Percentiles rank a stretch among this genome's conserved stretches.
Conservation (phyloP, 1,140 invertebrate species). For the Trichogramma pretiosum region DNA sequence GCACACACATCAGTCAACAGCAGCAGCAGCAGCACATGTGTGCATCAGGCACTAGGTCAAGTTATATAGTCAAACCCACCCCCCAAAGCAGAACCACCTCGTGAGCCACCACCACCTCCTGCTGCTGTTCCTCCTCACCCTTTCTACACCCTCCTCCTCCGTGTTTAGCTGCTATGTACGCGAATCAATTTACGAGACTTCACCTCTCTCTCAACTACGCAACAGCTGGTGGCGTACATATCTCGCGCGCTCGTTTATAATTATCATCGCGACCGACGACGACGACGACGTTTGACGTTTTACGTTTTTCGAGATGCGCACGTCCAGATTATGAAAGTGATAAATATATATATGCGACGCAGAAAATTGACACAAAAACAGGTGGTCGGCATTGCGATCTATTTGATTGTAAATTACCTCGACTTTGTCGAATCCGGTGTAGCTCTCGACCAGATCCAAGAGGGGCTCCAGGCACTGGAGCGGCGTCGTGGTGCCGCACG, state of each 20-base stretch:
- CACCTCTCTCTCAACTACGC: constrained; percentile 9
- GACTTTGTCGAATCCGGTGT: constrained; percentile 74
- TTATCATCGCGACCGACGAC: too few species aligned
- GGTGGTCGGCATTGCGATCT: too few species aligned
- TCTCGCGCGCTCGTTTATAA: too few species aligned
- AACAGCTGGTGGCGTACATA: too few species aligned
- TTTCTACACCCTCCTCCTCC: not conserved
- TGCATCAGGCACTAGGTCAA: constrained; percentile 46
- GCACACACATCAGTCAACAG: too few species aligned
- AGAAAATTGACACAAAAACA: too few species aligned
- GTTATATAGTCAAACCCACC: constrained; percentile 43
- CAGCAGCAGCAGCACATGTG: constrained; percentile 33
- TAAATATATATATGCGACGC: too few species aligned
- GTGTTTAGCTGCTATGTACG: constrained; percentile 2
- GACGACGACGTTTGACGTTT: too few species aligned
- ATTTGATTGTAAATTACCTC: too few species aligned
- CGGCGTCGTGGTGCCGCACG: constrained; percentile 96
- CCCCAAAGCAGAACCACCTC: too few species aligned
- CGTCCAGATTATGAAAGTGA: too few species aligned
- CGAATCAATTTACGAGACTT: not conserved
- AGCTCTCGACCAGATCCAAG: constrained; percentile 73
- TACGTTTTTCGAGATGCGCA: too few species aligned
- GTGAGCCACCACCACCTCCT: not conserved
- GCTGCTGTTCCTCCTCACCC: not conserved
- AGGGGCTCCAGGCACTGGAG: constrained; percentile 81